Conservation (phyloP, 1,140 invertebrate genomes). For the Aricia agestis region DNA sequence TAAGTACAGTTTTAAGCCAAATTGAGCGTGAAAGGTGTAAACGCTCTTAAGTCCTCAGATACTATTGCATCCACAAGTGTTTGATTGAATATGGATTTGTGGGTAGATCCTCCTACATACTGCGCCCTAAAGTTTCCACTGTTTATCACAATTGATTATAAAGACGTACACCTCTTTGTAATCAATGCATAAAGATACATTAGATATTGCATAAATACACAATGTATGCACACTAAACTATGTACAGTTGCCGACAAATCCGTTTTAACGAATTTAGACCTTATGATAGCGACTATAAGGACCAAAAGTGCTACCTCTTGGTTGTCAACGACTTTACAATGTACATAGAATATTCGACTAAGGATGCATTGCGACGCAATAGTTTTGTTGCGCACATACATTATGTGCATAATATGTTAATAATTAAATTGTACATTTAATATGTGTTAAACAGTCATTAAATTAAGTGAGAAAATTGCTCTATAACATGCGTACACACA, state of each 20-base stretch:
- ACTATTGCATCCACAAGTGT: not conserved
- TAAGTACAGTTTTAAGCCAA: no score
- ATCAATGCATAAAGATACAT: not conserved
- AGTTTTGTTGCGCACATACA: not conserved
- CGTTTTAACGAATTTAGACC: no score
- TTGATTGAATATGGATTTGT: not conserved
- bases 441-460: not conserved
- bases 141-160: constrained; percentile 5
- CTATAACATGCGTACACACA: not conserved
- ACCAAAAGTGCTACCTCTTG: no score
- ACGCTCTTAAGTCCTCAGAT: no score
- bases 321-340: not conserved
- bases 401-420: not conserved
- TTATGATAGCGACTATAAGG: no score
- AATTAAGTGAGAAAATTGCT: not conserved
- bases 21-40: no score
- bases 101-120: not conserved
- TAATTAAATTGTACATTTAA: not conserved
- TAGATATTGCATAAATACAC: constrained; percentile 4
- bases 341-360: constrained; percentile 2
- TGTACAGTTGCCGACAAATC: no score
- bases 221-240: not conserved
- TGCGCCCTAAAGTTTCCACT: not conserved
- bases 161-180: not conserved
- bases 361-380: not conserved